These are phyloP conservation scores for Channa argus DNA, from an alignment of 2,113 vertebrate species.

Conservation along the genomic window DNA sequence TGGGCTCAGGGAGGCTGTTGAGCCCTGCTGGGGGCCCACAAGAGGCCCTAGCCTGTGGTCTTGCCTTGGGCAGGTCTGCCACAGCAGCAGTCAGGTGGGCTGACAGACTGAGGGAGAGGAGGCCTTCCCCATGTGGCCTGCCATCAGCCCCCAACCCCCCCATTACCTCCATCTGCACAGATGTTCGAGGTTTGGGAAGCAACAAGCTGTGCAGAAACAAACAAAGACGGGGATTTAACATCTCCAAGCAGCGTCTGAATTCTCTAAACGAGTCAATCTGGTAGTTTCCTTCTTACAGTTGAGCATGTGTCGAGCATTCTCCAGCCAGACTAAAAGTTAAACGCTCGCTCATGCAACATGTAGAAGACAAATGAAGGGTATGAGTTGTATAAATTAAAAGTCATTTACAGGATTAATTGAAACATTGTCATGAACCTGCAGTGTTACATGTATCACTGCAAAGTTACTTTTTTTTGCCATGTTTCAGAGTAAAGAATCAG, in stretches of 20 bases:
- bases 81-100: slow-evolving; percentile 82
- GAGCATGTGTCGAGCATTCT: slow-evolving; percentile 11
- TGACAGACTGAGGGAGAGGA: slow-evolving; percentile 80
- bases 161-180: slow-evolving; percentile 56
- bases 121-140: slow-evolving; percentile 69
- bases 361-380: slow-evolving; percentile 7
- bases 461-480: slow-evolving; percentile 33
- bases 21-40: slow-evolving; percentile 77
- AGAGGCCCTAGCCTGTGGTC: slow-evolving; percentile 85
- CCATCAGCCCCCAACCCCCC: slow-evolving; percentile 38
- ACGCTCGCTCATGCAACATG: slow-evolving; percentile 35
- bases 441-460: slow-evolving; percentile 19
- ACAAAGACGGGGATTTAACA: slow-evolving; percentile 58
- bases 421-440: slow-evolving; percentile 22
- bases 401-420: slow-evolving; percentile 49
- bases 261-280: slow-evolving; percentile 29
- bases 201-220: slow-evolving; percentile 74
- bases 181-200: slow-evolving; percentile 69
- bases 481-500: slow-evolving; percentile 27
- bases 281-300: slow-evolving; percentile 11
- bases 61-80: slow-evolving; percentile 86
- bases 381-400: slow-evolving; percentile 49
- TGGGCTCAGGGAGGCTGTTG: slow-evolving; percentile 78
- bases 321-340: slow-evolving; percentile 48
- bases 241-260: slow-evolving; percentile 28